Evolutionary conservation across 2,797 vertebrate genomes (phyloP).

Genomic region (Halcyon chelicuti): DNA sequence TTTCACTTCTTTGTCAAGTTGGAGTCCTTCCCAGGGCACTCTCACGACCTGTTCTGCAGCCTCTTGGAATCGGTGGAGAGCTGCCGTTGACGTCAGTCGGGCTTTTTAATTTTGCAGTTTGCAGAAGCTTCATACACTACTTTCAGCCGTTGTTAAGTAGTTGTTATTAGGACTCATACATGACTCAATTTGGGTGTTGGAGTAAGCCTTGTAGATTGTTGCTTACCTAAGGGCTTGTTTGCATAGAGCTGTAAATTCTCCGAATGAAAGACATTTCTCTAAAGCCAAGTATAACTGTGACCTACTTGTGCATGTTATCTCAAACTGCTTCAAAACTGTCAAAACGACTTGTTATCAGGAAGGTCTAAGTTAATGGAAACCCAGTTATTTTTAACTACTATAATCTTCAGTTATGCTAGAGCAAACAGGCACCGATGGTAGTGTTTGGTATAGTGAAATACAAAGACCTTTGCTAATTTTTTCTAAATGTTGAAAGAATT

Average conservation of each 20-base stretch:
- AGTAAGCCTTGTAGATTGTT: constrained; percentile 42
- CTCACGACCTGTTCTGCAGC: neutral
- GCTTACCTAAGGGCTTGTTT: constrained; percentile 69
- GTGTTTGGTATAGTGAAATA: neutral
- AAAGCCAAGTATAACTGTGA: constrained; percentile 60
- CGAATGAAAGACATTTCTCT: constrained; percentile 65
- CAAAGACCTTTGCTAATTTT: neutral
- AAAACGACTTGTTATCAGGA: constrained; percentile 50
- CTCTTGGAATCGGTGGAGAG: neutral
- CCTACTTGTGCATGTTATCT: constrained; percentile 71
- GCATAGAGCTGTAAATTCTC: constrained; percentile 59
- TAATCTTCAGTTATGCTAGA: constrained; percentile 6
- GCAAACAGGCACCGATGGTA: neutral
- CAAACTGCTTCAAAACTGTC: constrained; percentile 66
- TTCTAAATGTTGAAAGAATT: neutral
- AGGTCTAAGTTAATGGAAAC: constrained; percentile 56
- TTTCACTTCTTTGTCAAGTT: neutral
- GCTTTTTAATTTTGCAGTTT: constrained; percentile 10
- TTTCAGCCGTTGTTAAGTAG: neutral
- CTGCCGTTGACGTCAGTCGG: neutral
- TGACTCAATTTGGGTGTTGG: constrained; percentile 47
- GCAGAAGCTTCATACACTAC: constrained; percentile 28
- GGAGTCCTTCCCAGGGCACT: constrained; percentile 28
- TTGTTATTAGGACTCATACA: constrained; percentile 19
- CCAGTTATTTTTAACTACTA: constrained; percentile 48